Evolutionary conservation across 2,888 invertebrate genomes (phyloP).

Genomic region (Drosophila vallismaia): DNA sequence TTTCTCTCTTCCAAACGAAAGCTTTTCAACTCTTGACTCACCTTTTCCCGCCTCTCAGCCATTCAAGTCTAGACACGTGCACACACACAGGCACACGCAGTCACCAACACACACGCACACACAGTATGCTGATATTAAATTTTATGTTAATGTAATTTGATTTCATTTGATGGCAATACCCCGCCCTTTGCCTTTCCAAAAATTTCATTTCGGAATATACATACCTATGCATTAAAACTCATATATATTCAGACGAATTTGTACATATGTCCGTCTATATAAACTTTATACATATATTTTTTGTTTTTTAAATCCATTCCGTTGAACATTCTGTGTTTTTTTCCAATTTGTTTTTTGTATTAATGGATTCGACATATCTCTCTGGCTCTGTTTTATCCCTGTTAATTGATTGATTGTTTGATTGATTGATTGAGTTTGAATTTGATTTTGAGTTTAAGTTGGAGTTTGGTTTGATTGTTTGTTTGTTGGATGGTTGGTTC

Average conservation of each 20-base stretch:
- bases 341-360: slow-evolving; percentile 27
- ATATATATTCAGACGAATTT: slow-evolving; percentile 37
- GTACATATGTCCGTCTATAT: slow-evolving; percentile 19
- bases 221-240: slow-evolving; percentile 27
- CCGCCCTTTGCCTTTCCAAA: slow-evolving; percentile 10
- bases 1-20: slow-evolving; percentile 19
- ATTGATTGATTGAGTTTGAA: slow-evolving; percentile 35
- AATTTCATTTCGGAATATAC: slow-evolving; percentile 48
- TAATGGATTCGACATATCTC: slow-evolving; percentile 13
- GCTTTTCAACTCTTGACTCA: slow-evolving; percentile 4
- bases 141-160: slow-evolving; percentile 73
- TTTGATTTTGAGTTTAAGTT: slow-evolving; percentile 13
- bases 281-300: slow-evolving; percentile 11
- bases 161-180: slow-evolving; percentile 41
- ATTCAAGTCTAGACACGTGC: slow-evolving; percentile 45
- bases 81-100: slow-evolving; percentile 14
- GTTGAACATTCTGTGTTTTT: slow-evolving; percentile 22
- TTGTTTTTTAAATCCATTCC: slow-evolving; percentile 19
- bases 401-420: slow-evolving; percentile 36
- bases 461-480: slow-evolving; percentile 41
- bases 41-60: slow-evolving; percentile 46
- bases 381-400: slow-evolving; percentile 18
- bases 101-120: slow-evolving; percentile 11
- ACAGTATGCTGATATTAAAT: slow-evolving; percentile 59
- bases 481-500: slow-evolving; percentile 46